Evolutionary conservation across 2,113 vertebrate genomes (phyloP), one percentile per base, ranked within the genome.

Genomic region (Megalops atlanticus): DNA sequence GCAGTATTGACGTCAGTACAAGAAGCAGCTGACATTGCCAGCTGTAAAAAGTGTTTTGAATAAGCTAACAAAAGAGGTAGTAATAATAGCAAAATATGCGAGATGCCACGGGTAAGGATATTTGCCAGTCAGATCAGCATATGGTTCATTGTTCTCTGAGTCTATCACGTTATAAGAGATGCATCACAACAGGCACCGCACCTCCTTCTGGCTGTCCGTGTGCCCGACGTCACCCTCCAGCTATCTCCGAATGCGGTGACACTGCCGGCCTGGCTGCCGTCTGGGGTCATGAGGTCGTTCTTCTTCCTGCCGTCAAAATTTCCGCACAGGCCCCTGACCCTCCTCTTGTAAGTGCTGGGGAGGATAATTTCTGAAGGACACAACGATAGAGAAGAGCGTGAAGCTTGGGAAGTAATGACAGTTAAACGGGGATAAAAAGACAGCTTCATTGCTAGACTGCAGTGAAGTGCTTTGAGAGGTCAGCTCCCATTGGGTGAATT

Each of bases 251-350:
- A 96, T 79, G 70, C 76, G 14, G 90, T 84, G 70, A 92, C 89
- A 0, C 75, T 86, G 39, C 35, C 88, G 70, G 94, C 90, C 78
- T 74, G 81, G 49, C 84, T 85, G 3, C 94, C 94, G 24, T 94
- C 86, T 11, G 94, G 93, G 1, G 88, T 95, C 84, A 82, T 92
- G 84, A 88, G 85, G 83, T 96, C 94, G 74, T 96, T 96, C 80
- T 41, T 73, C 0, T 18, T n/a, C n/a, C 3, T 81, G 14, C 92
- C 88, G 24, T 96, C 95, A 83, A 94, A 96, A 85, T 96, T 87
- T 33, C 95, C 95, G 83, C 96, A 97, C 76, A 96, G 92, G 16
- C 95, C 95, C 49, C 91, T 89, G 0, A 96, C 89, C 83, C 88
- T 94, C 74, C 74, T 85, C 79, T 76, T 88, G 74, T 96, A 96